phyloP scores from a whole-genome alignment of 1,140 invertebrate species.

The Cherax quadricarinatus region DNA sequence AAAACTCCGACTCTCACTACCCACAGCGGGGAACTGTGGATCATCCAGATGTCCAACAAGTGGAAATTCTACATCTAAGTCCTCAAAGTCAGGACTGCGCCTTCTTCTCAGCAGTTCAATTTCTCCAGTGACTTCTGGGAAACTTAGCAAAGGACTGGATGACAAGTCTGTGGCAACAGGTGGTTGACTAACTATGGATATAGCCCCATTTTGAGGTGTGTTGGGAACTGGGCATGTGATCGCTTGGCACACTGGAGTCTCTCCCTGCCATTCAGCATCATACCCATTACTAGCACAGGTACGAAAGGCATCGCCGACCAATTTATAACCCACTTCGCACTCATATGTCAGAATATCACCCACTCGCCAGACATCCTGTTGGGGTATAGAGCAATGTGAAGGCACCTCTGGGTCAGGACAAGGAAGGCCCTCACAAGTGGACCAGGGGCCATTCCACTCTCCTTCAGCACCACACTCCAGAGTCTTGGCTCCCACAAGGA shows the following conservation, averaged over 20 bases:
- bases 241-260: constrained; percentile 4
- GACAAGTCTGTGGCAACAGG: background rate
- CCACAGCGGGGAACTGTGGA: too few relatives aligned
- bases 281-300: constrained; percentile 26
- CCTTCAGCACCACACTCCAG: constrained; percentile 74
- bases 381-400: constrained; percentile 74
- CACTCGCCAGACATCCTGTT: constrained; percentile 67
- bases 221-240: constrained; percentile 28
- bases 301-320: background rate
- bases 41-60: too few relatives aligned
- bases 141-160: background rate
- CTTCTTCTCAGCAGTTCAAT: constrained; percentile 1
- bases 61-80: background rate
- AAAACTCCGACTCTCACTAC: background rate
- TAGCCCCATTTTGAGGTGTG: constrained; percentile 44
- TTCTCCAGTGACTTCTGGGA: background rate
- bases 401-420: constrained; percentile 72
- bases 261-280: constrained; percentile 34
- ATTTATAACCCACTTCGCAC: constrained; percentile 60
- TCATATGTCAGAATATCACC: constrained; percentile 52
- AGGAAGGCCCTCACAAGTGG: constrained; percentile 72
- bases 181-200: constrained; percentile 19
- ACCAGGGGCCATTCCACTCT: constrained; percentile 74
- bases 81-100: background rate
- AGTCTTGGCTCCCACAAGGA: constrained; percentile 72